A percentile compares a stretch with the other conserved stretches of the same genome.
Evolutionary conservation across 2,888 invertebrate genomes (phyloP).

Genomic region (Orchesella flavescens): DNA sequence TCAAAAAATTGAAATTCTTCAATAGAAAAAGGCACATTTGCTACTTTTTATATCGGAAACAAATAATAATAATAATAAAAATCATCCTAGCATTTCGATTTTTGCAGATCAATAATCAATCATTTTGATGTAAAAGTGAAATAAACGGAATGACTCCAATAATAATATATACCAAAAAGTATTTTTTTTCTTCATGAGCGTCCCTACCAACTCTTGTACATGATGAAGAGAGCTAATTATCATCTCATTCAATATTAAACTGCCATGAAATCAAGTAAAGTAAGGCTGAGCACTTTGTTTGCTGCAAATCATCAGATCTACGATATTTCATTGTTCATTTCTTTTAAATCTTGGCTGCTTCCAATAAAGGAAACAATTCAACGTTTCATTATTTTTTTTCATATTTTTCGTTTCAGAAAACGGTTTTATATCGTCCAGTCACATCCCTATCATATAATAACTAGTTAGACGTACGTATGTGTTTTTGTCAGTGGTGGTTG

Average conservation of each 20-base stretch:
- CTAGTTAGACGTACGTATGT: too few relatives aligned
- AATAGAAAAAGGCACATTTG: conserved; percentile 21
- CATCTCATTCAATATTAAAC: too few relatives aligned
- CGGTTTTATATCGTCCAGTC: too few relatives aligned
- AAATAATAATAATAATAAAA: background rate
- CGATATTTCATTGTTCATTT: conserved; percentile 1
- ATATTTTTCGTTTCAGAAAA: background rate
- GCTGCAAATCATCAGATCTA: background rate
- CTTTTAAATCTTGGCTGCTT: conserved; percentile 1
- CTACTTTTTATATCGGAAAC: background rate
- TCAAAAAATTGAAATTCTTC: conserved; percentile 1
- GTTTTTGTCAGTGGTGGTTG: too few relatives aligned
- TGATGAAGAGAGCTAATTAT: conserved; percentile 2
- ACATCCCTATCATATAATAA: too few relatives aligned
- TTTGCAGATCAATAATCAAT: conserved; percentile 41
- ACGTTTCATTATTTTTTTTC: background rate
- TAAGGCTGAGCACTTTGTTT: conserved; percentile 44
- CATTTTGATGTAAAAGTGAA: conserved; percentile 30
- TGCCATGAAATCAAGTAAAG: background rate
- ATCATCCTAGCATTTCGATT: conserved; percentile 51
- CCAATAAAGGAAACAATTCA: background rate
- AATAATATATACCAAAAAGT: conserved; percentile 12
- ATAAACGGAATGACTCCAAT: conserved; percentile 38
- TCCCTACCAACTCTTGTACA: background rate
- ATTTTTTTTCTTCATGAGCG: conserved; percentile 26